Evolutionary conservation across 2,888 invertebrate species (phyloP).

Genomic region (Stenchaetothrips biformis): DNA sequence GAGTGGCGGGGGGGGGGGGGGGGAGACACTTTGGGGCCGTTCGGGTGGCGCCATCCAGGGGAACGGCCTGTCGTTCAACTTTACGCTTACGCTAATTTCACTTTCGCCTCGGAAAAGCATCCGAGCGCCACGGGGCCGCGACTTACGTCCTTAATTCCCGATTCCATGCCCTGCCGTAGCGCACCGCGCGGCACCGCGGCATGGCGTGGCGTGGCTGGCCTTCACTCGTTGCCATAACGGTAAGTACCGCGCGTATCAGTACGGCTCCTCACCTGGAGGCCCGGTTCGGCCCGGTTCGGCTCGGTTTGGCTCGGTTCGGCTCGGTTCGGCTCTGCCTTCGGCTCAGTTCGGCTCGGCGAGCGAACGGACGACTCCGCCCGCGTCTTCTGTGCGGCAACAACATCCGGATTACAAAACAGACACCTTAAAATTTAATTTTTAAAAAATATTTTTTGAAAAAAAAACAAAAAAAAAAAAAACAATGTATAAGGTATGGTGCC

Average conservation of each 20-base stretch:
- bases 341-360: too few relatives aligned
- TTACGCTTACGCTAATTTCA: slow-evolving; percentile 16
- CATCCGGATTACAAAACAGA: too few relatives aligned
- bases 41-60: not conserved
- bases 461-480: too few relatives aligned
- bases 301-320: not conserved
- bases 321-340: too few relatives aligned
- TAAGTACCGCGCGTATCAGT: not conserved
- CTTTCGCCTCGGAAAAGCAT: not conserved
- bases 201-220: not conserved
- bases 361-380: too few relatives aligned
- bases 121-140: not conserved
- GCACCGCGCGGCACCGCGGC: not conserved
- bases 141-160: not conserved
- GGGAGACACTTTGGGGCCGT: not conserved
- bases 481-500: too few relatives aligned
- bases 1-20: not conserved
- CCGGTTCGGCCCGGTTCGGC: not conserved
- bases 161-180: not conserved
- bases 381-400: too few relatives aligned
- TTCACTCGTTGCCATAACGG: not conserved
- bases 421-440: too few relatives aligned
- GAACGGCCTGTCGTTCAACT: slow-evolving; percentile 2
- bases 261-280: not conserved
- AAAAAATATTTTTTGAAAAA: too few relatives aligned